Evolutionary conservation across 1,140 invertebrate species (phyloP), one percentile per base, ranked within the genome.

Genomic region (Zaprionus inermis): DNA sequence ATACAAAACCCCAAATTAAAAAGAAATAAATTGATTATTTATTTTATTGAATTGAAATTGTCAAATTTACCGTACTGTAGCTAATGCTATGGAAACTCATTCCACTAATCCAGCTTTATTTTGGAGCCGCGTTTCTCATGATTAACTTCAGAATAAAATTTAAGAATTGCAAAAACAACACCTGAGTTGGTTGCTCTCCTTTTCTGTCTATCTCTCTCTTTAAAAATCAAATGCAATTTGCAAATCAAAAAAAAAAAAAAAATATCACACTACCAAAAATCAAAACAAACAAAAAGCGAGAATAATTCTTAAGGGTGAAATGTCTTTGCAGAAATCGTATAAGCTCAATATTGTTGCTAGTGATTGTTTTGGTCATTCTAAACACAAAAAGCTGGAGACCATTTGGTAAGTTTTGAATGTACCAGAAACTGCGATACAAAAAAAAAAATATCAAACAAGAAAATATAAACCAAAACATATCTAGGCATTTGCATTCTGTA

Each of bases 281-380:
- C 34, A 59, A 79, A 75, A 28, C 51, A 57, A 71, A 60, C 63
- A 91, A 80, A 91, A 91, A 84, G 76, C 83, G 76, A 90, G 85
- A 91, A 91, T 91, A 91, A 91, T 91, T 81, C 83, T 91, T 76
- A 91, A 91, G 90, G 90, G 90, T 91, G 90, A 91, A 91, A 91
- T 91, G 90, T 91, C 90, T 91, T 91, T 91, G 90, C 90, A 91
- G 90, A 91, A 91, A 91, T 79, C 90, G 85, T 88, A 81, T 88
- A 91, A 91, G 80, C 90, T 90, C 90, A 91, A 82, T 91, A 91
- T 91, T 91, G 90, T 89, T 91, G 90, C 90, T 91, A 91, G 90
- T 88, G 90, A 91, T 91, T 91, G 90, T 91, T 91, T 91, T 91
- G 90, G 90, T 91, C 85, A 91, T 91, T 88, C 85, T 90, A 91